Evolutionary conservation across 23 tunicate genomes (phyloP).

Genomic region (Styela plicata): DNA sequence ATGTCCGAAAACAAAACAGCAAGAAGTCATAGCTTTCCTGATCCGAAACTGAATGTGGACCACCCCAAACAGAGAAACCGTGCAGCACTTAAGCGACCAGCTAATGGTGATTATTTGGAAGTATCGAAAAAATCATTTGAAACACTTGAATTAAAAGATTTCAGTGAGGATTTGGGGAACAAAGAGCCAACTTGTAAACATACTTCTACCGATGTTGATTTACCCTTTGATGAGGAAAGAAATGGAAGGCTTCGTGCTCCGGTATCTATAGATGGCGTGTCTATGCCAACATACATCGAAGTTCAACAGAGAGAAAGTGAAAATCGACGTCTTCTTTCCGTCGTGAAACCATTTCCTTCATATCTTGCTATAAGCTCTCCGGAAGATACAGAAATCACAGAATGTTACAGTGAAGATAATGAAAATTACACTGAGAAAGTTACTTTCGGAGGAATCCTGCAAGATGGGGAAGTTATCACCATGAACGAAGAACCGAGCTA

Average conservation of each 20-base stretch:
- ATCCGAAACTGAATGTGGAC: not conserved
- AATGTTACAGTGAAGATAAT: not conserved
- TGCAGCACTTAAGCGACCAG: not conserved
- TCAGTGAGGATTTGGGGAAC: not conserved
- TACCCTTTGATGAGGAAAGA: too few relatives aligned
- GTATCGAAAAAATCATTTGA: not conserved
- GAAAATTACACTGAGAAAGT: not conserved
- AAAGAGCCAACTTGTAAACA: not conserved
- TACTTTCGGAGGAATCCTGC: not conserved
- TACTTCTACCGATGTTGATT: not conserved
- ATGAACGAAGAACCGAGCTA: not conserved
- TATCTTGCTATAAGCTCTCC: constrained; percentile 18
- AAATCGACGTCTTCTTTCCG: not conserved
- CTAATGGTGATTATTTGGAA: not conserved
- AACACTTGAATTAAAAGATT: not conserved
- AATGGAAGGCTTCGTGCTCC: not conserved
- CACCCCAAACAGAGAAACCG: not conserved
- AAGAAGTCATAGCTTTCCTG: not conserved
- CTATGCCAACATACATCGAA: constrained; percentile 14
- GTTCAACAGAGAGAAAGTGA: constrained; percentile 1
- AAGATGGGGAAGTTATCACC: not conserved
- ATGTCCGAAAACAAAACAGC: not conserved
- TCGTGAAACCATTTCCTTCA: constrained; percentile 14
- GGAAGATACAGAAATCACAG: not conserved
- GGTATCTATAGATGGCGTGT: not conserved